Evolutionary conservation across 2,113 vertebrate species (phyloP), one percentile per base, ranked within the genome.

Genomic region (Corythaixoides concolor): DNA sequence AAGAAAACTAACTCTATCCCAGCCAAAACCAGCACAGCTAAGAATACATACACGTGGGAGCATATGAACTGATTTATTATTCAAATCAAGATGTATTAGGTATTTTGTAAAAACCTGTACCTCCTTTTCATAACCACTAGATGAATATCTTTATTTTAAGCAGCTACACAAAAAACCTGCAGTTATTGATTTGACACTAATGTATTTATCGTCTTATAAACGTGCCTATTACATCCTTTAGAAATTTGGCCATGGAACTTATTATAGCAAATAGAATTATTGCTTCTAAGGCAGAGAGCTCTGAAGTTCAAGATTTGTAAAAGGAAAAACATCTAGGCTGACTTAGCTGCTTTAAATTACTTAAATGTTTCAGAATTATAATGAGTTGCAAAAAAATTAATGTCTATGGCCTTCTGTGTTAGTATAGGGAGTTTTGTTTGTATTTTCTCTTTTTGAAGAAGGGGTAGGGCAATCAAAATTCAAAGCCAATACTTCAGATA

Each of bases 131-230:
- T 15, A 68, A 23, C 9, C 12, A 35, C 1, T 0, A 72, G 43
- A 70, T 41, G 1, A 82, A n/a, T 49, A 50, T 27, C 15, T 63
- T 83, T 64, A 53, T 69, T 84, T 95, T 56, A 87, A 87, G 47
- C 22, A 78, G 21, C 30, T 84, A 68, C 30, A 60, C 2, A 82
- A 66, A 91, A 92, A 89, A 26, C n/a, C 4, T 41, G 33, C 30
- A 60, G 47, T 45, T 94, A 78, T 28, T 77, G n/a, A 78, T 91
- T 85, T 91, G 52, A 82, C 27, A 75, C 43, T 33, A 78, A 68
- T 3, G 0, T 56, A 68, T 82, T 79, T 93, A 69, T 69, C 49
- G 21, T 82, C 53, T 82, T 89, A 37, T 13, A 94, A 78, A 55
- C 49, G 15, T 64, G 33, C 12, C 35, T 76, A 49, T 68, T 82